phyloP scores from a whole-genome alignment of 2,113 vertebrate species.

The Psittacara wagleri region DNA sequence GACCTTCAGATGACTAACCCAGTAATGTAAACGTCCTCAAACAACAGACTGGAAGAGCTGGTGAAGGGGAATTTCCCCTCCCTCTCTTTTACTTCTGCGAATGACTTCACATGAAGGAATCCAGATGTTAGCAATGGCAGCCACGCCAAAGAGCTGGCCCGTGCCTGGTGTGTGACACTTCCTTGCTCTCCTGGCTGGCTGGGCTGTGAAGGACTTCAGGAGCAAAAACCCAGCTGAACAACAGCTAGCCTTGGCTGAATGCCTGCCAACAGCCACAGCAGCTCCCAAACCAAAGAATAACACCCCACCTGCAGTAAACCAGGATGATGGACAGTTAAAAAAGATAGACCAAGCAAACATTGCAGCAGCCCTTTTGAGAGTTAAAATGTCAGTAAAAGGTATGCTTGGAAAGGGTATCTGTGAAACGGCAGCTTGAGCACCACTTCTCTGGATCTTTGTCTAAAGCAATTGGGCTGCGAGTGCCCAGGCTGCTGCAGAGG shows the following conservation, averaged over 20 bases:
- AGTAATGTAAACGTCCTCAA: neutral
- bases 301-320: neutral
- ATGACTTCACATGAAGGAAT: neutral
- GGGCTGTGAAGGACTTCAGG: neutral
- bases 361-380: neutral
- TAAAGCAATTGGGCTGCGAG: neutral
- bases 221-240: neutral
- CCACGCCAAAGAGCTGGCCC: neutral
- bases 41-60: neutral
- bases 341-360: rapidly evolving
- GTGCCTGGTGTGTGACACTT: rapidly evolving
- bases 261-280: neutral
- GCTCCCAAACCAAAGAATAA: neutral
- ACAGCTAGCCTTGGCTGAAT: neutral
- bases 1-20: neutral
- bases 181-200: neutral
- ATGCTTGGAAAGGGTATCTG: neutral
- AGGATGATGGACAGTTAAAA: neutral
- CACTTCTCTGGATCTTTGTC: neutral
- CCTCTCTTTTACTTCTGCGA: neutral
- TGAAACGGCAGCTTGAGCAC: neutral
- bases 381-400: neutral
- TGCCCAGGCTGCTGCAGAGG: neutral
- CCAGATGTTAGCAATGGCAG: neutral
- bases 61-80: neutral